Percentiles rank a stretch among this genome's conserved stretches.
These are phyloP conservation scores for Gouania willdenowi DNA, from an alignment of 2,797 vertebrate species.

Conservation along the genomic window DNA sequence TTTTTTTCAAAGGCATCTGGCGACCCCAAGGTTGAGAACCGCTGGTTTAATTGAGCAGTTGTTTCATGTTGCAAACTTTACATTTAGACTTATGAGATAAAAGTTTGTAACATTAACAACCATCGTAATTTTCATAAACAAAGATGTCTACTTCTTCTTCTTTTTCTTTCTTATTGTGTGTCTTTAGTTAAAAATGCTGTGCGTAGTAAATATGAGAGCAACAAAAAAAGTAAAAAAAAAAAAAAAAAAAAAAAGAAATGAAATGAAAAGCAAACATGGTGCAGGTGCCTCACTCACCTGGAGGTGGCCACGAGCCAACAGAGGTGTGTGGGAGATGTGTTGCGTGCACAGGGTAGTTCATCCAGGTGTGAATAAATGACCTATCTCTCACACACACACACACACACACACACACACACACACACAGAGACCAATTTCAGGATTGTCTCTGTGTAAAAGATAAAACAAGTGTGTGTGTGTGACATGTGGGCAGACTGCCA, in stretches of 20 bases:
- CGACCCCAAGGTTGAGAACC: too few species aligned
- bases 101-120: too few species aligned
- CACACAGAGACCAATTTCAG: slow-evolving; percentile 3
- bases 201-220: not conserved
- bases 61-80: too few species aligned
- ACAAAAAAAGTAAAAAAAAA: slow-evolving; percentile 17
- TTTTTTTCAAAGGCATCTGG: too few species aligned
- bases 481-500: slow-evolving; percentile 21
- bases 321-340: slow-evolving; percentile 18
- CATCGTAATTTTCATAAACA: not conserved
- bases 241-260: slow-evolving; percentile 13
- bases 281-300: slow-evolving; percentile 15
- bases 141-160: too few species aligned
- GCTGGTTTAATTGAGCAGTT: too few species aligned
- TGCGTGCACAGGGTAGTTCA: slow-evolving; percentile 18
- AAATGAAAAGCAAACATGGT: slow-evolving; percentile 13
- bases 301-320: slow-evolving; percentile 32
- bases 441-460: slow-evolving; percentile 28
- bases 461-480: slow-evolving; percentile 26
- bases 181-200: too few species aligned
- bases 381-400: slow-evolving; percentile 20
- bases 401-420: slow-evolving; percentile 1
- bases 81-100: too few species aligned
- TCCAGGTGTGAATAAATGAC: slow-evolving; percentile 45
- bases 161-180: too few species aligned